A percentile compares a stretch with the other conserved stretches of the same genome.
Conservation (phyloP, 2,113 vertebrate genomes). For the Oreochromis niloticus region DNA sequence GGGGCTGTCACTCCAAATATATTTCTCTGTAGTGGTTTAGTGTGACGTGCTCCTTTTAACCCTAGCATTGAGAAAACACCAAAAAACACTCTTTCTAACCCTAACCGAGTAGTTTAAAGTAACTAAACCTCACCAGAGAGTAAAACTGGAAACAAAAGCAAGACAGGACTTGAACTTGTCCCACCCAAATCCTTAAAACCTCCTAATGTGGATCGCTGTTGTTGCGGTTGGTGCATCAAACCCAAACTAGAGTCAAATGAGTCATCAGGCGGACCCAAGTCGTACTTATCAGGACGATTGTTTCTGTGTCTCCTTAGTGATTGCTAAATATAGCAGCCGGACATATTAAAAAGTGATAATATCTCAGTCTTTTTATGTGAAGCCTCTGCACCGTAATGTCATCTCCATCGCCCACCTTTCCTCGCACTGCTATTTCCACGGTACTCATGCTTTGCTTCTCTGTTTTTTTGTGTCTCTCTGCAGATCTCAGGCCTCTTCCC, state of each 20-base stretch:
- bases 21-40: neutral
- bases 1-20: neutral
- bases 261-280: neutral
- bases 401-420: neutral
- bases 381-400: neutral
- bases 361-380: neutral
- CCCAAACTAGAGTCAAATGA: neutral
- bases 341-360: neutral
- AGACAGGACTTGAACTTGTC: neutral
- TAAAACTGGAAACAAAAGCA: neutral
- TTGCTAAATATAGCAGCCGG: neutral
- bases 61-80: neutral
- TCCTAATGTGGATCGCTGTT: neutral
- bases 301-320: neutral
- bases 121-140: neutral
- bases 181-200: neutral
- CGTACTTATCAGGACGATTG: neutral
- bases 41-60: neutral
- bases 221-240: neutral
- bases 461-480: neutral
- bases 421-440: rapidly evolving
- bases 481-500: conserved; percentile 93
- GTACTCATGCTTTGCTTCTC: neutral
- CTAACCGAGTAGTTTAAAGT: neutral
- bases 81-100: neutral